Base-by-base conservation (phyloP, 2,888 invertebrate genomes). In the Nemotelus pantherinus region DNA sequence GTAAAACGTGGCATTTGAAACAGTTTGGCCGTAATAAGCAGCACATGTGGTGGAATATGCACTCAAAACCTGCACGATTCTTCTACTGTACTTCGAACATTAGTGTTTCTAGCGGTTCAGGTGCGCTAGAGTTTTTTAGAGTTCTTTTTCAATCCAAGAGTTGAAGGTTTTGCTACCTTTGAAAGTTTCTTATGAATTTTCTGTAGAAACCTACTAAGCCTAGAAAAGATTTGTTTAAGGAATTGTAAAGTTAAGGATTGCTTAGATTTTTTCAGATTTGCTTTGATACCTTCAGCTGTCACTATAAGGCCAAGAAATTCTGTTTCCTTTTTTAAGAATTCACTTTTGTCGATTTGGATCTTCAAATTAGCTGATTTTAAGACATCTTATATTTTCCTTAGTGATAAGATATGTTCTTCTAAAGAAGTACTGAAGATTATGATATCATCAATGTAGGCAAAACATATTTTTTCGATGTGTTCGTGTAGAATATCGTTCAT, bases 361-460 rank as follows among this genome's bases (percentile, higher is more conserved):
- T 64, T 64, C 10, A 72, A 45, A 25, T 72, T 58, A 3, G 58
- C 58, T 57, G 7, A 7, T 47, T 9, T 43, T 57, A 72, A 10
- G 25, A 7, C 47, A 39, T 57, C 58, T 9, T 60, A 45, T 25
- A 72, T 47, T 45, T 25, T 58, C 63, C 77, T 78, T 55, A 83
- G 71, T 47, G 79, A 80, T 76, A 70, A 67, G 9, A 81, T 77
- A 63, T 83, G 84, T 79, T 84, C 83, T 65, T 83, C 80, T 43
- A 83, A 65, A 2, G 80, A 80, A 9, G 80, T 82, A 3, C 77
- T 79, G 67, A 81, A 82, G 7, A 84, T 80, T 39, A 85, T 80
- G 2, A 83, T 82, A 75, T 84, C 84, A 64, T 85, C 84, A 60
- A 83, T 78, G 78, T 83, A 84, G 1, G 84, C 82, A 3, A 85